These are phyloP conservation scores for Drosophila mimetica DNA, from an alignment of 2,888 invertebrate species.

Conservation along the genomic window DNA sequence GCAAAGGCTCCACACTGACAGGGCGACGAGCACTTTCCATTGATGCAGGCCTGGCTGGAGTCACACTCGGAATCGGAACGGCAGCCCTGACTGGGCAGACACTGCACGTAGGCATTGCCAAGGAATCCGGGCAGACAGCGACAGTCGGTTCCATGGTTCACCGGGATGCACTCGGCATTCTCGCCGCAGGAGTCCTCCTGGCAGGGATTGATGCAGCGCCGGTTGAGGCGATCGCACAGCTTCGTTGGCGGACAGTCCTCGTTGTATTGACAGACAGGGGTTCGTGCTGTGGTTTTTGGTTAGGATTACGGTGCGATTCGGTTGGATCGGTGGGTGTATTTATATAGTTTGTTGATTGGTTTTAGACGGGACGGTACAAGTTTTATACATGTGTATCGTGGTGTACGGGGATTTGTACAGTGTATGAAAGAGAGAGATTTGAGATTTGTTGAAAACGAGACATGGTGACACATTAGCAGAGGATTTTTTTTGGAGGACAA, in stretches of 20 bases:
- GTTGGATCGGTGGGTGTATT: conserved; percentile 62
- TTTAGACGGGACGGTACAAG: conserved; percentile 54
- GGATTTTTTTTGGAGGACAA: conserved; percentile 44
- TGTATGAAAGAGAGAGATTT: conserved; percentile 71
- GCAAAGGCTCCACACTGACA: conserved; percentile 92
- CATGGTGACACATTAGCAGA: conserved; percentile 65
- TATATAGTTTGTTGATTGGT: conserved; percentile 55
- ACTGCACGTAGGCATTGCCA: conserved; percentile 91
- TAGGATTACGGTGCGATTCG: conserved; percentile 44
- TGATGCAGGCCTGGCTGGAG: conserved; percentile 90
- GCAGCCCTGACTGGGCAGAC: conserved; percentile 89
- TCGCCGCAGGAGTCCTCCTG: conserved; percentile 92
- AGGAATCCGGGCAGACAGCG: conserved; percentile 89
- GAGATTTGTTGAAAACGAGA: conserved; percentile 51
- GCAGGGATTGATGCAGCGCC: conserved; percentile 93
- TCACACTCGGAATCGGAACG: conserved; percentile 90
- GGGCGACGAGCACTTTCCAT: conserved; percentile 90
- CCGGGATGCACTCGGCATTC: conserved; percentile 91
- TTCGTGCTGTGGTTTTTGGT: conserved; percentile 59
- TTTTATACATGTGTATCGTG: conserved; percentile 72
- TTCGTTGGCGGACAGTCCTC: conserved; percentile 95
- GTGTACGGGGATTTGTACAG: conserved; percentile 81
- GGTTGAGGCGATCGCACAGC: conserved; percentile 92
- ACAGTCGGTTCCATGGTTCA: conserved; percentile 91
- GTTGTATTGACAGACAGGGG: conserved; percentile 92